Percentiles rank a stretch among this genome's conserved stretches.
phyloP scores from a whole-genome alignment of 1,140 invertebrate genomes.

The Saccostrea glomerata region DNA sequence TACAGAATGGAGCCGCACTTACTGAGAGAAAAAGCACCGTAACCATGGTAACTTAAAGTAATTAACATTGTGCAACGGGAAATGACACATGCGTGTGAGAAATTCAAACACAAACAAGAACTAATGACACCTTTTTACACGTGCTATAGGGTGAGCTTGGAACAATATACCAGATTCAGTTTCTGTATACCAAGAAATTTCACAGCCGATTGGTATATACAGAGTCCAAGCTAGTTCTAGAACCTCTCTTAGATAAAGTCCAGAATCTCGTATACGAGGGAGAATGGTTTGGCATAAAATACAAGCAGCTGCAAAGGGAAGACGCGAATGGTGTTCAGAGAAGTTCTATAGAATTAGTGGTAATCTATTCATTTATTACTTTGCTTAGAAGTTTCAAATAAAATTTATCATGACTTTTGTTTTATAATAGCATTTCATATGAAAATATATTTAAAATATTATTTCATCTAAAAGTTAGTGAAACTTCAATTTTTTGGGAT shows the following conservation, averaged over 20 bases:
- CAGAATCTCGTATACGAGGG: slow-evolving; percentile 54
- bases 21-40: background rate
- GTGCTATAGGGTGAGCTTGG: background rate
- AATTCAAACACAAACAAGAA: background rate
- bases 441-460: too few species aligned
- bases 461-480: too few species aligned
- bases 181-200: slow-evolving; percentile 41
- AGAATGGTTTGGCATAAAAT: slow-evolving; percentile 59
- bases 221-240: slow-evolving; percentile 56
- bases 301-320: slow-evolving; percentile 53
- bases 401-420: too few species aligned
- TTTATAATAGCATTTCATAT: too few species aligned
- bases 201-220: slow-evolving; percentile 50
- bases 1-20: background rate
- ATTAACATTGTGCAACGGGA: background rate
- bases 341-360: too few species aligned
- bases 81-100: background rate
- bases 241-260: slow-evolving; percentile 57
- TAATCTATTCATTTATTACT: too few species aligned
- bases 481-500: too few species aligned
- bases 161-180: slow-evolving; percentile 9
- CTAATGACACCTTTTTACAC: background rate
- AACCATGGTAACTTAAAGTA: background rate
- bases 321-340: background rate
- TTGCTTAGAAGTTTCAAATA: too few species aligned